phyloP scores from a whole-genome alignment of 2,888 invertebrate genomes.

The Stratiomys singularior region DNA sequence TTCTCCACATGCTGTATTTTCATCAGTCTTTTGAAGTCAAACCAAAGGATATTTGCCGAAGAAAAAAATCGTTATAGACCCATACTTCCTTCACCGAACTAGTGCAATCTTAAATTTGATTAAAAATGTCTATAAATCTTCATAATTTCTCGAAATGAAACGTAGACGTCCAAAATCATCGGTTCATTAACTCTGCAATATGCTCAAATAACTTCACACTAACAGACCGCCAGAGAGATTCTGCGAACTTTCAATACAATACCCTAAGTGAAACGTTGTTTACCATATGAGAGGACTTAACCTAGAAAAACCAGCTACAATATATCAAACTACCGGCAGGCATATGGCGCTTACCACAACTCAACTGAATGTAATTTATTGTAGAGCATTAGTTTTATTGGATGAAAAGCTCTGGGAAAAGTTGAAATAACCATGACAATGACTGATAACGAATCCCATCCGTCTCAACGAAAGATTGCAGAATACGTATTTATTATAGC shows the following conservation, averaged over 20 bases:
- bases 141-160: not conserved
- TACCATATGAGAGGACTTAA: conserved; percentile 38
- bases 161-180: not conserved
- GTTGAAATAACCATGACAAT: conserved; percentile 45
- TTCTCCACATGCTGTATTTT: no score
- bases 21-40: no score
- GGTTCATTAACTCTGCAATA: not conserved
- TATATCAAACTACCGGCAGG: conserved; percentile 10
- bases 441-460: conserved; percentile 44
- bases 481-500: conserved; percentile 21
- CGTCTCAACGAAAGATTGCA: conserved; percentile 32
- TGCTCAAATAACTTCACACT: not conserved
- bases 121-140: not conserved
- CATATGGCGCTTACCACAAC: conserved; percentile 15
- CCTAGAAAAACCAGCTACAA: conserved; percentile 12
- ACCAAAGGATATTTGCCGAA: no score
- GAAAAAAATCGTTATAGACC: no score
- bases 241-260: not conserved
- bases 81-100: no score
- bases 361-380: conserved; percentile 43
- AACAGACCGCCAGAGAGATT: not conserved
- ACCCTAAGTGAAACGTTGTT: conserved; percentile 41
- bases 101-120: no score
- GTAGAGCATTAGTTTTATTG: conserved; percentile 46
- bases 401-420: conserved; percentile 41